Evolutionary conservation across 2,797 vertebrate genomes (phyloP).

Genomic region (Sebastolobus altivelis): DNA sequence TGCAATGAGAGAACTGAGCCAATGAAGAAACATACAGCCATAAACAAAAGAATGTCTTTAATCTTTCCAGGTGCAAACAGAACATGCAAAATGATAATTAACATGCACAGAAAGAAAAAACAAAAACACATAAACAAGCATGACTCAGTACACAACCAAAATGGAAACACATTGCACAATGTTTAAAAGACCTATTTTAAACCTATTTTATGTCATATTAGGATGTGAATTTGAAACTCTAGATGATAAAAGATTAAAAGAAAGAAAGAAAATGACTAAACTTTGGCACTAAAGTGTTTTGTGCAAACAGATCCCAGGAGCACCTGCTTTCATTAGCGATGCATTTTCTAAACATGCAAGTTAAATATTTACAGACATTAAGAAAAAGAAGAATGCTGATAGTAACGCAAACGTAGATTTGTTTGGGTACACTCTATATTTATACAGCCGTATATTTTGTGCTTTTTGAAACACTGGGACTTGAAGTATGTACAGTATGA

Average conservation of each 20-base stretch:
- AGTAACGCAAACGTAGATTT: slow-evolving; percentile 9
- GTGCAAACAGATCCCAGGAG: neutral
- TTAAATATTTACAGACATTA: slow-evolving; percentile 10
- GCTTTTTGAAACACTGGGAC: slow-evolving; percentile 1
- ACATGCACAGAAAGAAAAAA: slow-evolving; percentile 40
- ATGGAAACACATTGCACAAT: neutral
- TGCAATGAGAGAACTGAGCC: slow-evolving; percentile 21
- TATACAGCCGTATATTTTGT: slow-evolving; percentile 11
- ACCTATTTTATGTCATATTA: neutral
- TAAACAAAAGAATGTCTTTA: slow-evolving; percentile 54
- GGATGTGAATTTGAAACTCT: slow-evolving; percentile 4
- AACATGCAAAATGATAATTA: slow-evolving; percentile 59
- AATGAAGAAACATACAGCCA: slow-evolving; percentile 47
- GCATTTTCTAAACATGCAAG: neutral
- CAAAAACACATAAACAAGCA: slow-evolving; percentile 13
- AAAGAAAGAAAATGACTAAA: neutral
- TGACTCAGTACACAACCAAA: slow-evolving; percentile 17
- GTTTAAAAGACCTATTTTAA: slow-evolving; percentile 1
- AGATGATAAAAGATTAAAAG: neutral
- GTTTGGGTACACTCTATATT: neutral
- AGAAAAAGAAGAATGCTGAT: neutral
- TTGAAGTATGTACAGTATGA: slow-evolving; percentile 2
- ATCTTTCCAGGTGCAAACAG: slow-evolving; percentile 50
- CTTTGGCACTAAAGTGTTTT: slow-evolving; percentile 5
- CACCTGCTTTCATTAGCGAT: neutral